Percentiles rank a stretch among this genome's conserved stretches.
phyloP scores from a whole-genome alignment of 2,113 vertebrate genomes.

The Alouatta palliata region DNA sequence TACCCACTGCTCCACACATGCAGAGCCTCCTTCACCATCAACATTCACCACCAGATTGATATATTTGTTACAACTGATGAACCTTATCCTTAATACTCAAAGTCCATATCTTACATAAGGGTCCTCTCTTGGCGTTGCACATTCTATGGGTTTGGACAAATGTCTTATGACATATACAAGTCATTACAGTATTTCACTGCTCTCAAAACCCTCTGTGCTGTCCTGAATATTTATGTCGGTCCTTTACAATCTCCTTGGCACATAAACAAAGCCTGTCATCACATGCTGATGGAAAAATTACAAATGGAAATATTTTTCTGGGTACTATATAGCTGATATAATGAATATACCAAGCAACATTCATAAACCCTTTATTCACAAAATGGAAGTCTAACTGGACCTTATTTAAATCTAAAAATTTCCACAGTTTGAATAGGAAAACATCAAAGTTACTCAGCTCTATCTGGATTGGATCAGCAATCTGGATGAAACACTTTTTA shows the following conservation, averaged over 20 bases:
- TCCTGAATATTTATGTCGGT: not conserved
- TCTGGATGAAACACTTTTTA: constrained; percentile 22
- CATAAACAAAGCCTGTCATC: not conserved
- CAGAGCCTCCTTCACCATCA: not conserved
- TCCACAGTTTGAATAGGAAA: constrained; percentile 25
- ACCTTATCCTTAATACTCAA: not conserved
- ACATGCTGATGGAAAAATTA: not conserved
- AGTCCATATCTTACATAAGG: not conserved
- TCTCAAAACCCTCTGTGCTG: not conserved
- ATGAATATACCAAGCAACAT: not conserved
- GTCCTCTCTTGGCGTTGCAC: not conserved
- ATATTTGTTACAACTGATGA: not conserved
- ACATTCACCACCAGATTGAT: accelerated
- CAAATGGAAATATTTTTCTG: constrained; percentile 13
- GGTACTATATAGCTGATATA: not conserved
- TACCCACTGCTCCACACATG: not conserved
- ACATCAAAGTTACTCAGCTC: constrained; percentile 57
- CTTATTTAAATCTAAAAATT: constrained; percentile 49
- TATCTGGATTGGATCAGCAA: constrained; percentile 53
- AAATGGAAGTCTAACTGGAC: not conserved
- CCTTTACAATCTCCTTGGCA: constrained; percentile 15
- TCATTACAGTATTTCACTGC: not conserved
- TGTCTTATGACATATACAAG: not conserved
- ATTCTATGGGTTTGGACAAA: not conserved
- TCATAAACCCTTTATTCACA: constrained; percentile 51